Base-by-base conservation (phyloP, 1,140 invertebrate species). In the Mycetomoellerius zeteki region DNA sequence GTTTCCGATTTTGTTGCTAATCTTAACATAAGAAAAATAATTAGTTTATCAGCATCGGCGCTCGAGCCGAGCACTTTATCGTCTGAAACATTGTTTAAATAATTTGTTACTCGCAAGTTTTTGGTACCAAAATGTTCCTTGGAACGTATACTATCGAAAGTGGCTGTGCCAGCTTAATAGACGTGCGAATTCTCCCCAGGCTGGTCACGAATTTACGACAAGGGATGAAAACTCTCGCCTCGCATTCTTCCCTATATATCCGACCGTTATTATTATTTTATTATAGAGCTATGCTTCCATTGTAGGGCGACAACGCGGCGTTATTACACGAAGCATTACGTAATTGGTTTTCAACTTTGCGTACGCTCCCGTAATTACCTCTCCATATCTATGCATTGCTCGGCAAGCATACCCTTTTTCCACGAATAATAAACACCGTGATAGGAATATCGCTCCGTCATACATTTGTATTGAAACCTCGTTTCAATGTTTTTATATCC, bases 261-360 rank as follows among this genome's bases (percentile, higher is more conserved):
- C 30, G 47, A 24, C 30, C 69, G 69, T 84, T 75, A 75, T 75
- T 82, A 82, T 82, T 84, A 84, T 60, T 84, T 84, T 84, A 75
- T 84, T 58, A 82, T 43, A 19, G 30, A 37, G 43, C 27, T 78
- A 21, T 4, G 50, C 16, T 14, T 19, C 4, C 43, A 50, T 33
- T 81, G n/a, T 21, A 47, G 19, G 6, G 6, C 54, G 54, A 54
- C 65, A 21, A 58, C 52, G 65, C 27, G 43, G 30, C 43, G n/a
- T n/a, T 80, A 80, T 72, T 72, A 72, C 78, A 58, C 67, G 37
- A 58, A 14, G 67, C 80, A 84, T 84, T 75, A 84, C 54, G 71
- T 84, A 84, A 84, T 84, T 84, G 80, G 37, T 84, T 72, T 84
- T 60, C 60, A 84, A 75, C 54, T 75, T 47, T n/a, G 37, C 54